Base-by-base conservation (phyloP, 2,797 vertebrate genomes). In the Somateria mollissima region DNA sequence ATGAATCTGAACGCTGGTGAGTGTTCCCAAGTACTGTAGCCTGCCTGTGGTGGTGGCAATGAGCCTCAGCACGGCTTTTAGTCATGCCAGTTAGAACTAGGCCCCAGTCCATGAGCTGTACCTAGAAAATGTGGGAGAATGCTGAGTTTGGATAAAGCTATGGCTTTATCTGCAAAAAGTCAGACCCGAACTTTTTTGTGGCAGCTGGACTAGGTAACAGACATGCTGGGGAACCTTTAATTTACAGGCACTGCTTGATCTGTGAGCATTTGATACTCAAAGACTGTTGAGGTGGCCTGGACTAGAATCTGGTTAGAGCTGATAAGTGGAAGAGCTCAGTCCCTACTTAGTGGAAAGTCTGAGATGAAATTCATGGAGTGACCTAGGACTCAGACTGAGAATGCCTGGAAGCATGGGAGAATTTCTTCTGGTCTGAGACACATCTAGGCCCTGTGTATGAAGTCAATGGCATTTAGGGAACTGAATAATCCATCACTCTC, bases 371-470 rank as follows among this genome's bases (percentile, higher is more conserved):
- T 78, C 47, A 54, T 24, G 34, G 18, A n/a, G 56, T 37, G 20
- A 54, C 34, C 45, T 10, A 37, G 49, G 41, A 78, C 22, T 13
- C 47, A 43, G 30, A 60, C 21, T 3, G 7, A 47, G 73, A 72
- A 28, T 0, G 1, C 45, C 34, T 54, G 34, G 65, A 66, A 45
- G 4, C 58, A 54, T 16, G 12, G 15, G 25, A 41, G 36, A 27
- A 43, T 60, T 49, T 51, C 18, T 20, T 36, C 45, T 36, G 47
- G 21, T 56, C 53, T 73, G 67, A 92, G 49, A 32, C 41, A 27
- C 2, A 4, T 8, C 9, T 19, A 2, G 3, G 32, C 11, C 36
- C 32, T 3, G 2, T 32, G 32, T 18, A 34, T 22, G 54, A 61
- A 78, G 20, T 13, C 6, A 49, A 41, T 8, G 25, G 41, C 24